These are phyloP conservation scores for Nematolebias whitei DNA, from an alignment of 2,113 vertebrate species.

Conservation along the genomic window DNA sequence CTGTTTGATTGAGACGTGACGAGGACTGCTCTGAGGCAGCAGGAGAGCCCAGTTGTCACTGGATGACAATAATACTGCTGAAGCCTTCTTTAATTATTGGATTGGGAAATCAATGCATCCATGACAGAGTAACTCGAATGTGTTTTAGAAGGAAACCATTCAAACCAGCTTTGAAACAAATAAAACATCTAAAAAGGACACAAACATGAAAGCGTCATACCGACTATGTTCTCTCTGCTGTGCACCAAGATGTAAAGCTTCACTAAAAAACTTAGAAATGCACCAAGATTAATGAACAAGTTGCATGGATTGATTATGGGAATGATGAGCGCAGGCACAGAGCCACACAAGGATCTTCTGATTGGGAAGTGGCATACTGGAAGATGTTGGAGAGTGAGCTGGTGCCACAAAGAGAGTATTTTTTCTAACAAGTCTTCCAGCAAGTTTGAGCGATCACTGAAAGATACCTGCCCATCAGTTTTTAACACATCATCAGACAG, in stretches of 20 bases:
- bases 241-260: slow-evolving; percentile 6
- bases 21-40: not conserved
- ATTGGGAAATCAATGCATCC: not conserved
- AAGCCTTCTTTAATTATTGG: not conserved
- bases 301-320: slow-evolving; percentile 16
- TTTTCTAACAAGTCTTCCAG: no score
- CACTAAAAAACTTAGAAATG: slow-evolving; percentile 7
- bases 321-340: slow-evolving; percentile 7
- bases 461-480: not conserved
- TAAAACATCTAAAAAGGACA: not conserved
- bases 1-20: slow-evolving; percentile 20
- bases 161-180: not conserved
- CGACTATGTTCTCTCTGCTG: not conserved
- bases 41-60: slow-evolving; percentile 15
- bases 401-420: not conserved
- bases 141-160: not conserved
- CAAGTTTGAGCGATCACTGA: not conserved
- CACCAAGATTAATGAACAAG: not conserved
- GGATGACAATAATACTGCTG: slow-evolving; percentile 7
- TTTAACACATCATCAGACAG: not conserved
- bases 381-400: not conserved
- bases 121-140: not conserved
- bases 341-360: slow-evolving; percentile 10
- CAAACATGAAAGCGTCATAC: not conserved
- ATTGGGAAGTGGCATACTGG: not conserved